Conservation (phyloP, 2,888 invertebrate species). For the Phorcus lineatus region DNA sequence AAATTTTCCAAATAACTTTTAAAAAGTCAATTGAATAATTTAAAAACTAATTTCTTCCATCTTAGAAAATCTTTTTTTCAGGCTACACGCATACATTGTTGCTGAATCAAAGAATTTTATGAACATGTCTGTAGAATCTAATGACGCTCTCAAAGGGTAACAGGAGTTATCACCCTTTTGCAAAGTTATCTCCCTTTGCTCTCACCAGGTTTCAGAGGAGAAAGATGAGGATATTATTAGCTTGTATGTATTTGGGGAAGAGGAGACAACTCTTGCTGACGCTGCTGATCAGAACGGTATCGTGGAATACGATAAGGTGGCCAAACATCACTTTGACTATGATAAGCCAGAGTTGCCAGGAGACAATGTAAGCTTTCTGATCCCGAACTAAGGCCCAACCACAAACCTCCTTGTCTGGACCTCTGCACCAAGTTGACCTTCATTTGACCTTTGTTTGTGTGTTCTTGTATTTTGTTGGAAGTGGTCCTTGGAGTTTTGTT, state of each 20-base stretch:
- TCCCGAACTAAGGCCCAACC: not conserved
- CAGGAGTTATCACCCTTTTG: no score
- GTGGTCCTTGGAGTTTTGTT: not conserved
- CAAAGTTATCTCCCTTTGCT: conserved; percentile 20
- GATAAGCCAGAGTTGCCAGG: conserved; percentile 39
- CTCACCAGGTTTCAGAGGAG: conserved; percentile 8
- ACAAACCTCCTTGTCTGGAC: not conserved
- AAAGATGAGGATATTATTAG: conserved; percentile 66
- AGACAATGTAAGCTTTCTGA: not conserved
- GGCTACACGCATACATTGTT: no score
- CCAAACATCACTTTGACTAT: conserved; percentile 58
- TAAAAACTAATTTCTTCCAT: no score
- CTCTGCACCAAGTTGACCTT: not conserved
- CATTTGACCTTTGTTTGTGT: not conserved
- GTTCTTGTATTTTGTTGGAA: not conserved
- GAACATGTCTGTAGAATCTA: no score
- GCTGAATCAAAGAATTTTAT: no score
- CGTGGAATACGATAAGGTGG: conserved; percentile 59
- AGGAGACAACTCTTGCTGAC: conserved; percentile 62
- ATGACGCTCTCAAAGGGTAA: no score
- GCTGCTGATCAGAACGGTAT: conserved; percentile 66
- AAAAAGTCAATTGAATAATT: no score
- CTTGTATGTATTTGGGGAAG: conserved; percentile 72
- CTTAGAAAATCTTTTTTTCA: no score
- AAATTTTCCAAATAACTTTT: no score